Evolutionary conservation across 1,140 invertebrate species (phyloP), one percentile per base, ranked within the genome.

Genomic region (Sarcophaga bullata): DNA sequence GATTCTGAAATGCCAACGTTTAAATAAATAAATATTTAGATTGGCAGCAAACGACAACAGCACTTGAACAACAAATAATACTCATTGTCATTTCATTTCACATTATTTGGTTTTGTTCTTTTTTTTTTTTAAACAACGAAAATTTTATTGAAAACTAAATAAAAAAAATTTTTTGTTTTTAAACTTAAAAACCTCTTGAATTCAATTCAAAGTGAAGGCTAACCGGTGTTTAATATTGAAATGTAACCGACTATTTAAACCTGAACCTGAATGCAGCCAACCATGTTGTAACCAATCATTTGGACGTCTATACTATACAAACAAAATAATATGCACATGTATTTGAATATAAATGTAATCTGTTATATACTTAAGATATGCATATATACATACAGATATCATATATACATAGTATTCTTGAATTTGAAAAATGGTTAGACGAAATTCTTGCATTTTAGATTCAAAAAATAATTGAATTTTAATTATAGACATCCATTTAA

Each of bases 201-300:
- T 68, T 68, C 62, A 68, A 68, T 68, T 68, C 62, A 68, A 68
- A 68, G 62, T 68, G 62, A 68, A 68, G 62, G 62, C 19, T n/a
- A 68, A 68, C 62, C 9, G 17, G 62, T 68, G 54, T 58, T 13
- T 58, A 68, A 19, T 68, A 68, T 68, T n/a, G 17, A 68, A 68
- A 68, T 68, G 62, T 68, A 68, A 68, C 62, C 62, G 19, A 68
- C 15, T 68, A 19, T 9, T 68, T n/a, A 68, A 68, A 68, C 62
- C 54, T 58, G 54, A 68, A 68, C 62, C 62, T 25, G 19, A 68
- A 68, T 68, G 62, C 62, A 68, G 17, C 62, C 62, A 68, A 68
- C n/a, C 62, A 68, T 68, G 62, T 68, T 68, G 62, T 68, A 68
- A 68, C 62, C 62, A 68, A 68, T 19, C 62, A 68, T 68, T 37